Percentiles rank a stretch among this genome's conserved stretches.
Evolutionary conservation across 2,888 invertebrate species (phyloP).

Genomic region (Archaeoteleia sp.): DNA sequence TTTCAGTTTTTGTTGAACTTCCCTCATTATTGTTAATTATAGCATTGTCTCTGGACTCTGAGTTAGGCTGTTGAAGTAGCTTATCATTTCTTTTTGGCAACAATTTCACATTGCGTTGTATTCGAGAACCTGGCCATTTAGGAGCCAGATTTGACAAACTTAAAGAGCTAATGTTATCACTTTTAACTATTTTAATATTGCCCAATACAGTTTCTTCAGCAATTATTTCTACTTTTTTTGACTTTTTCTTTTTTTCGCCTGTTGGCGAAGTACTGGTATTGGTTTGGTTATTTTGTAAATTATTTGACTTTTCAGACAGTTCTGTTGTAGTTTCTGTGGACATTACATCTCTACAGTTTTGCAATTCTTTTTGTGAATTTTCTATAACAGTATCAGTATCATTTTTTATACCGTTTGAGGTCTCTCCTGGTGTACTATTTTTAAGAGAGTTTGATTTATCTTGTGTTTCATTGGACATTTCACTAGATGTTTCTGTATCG

Average conservation of each 20-base stretch:
- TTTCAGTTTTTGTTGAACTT: slow-evolving; percentile 22
- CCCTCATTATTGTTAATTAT: slow-evolving; percentile 35
- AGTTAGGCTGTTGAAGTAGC: slow-evolving; percentile 9
- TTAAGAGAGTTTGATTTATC: slow-evolving; percentile 7
- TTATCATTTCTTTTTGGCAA: slow-evolving; percentile 68
- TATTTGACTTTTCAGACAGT: slow-evolving; percentile 13
- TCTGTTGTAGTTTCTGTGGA: slow-evolving; percentile 12
- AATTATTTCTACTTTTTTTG: slow-evolving; percentile 64
- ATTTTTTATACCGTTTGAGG: slow-evolving; percentile 15
- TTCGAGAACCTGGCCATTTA: slow-evolving; percentile 67
- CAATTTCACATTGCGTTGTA: slow-evolving; percentile 70
- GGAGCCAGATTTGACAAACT: slow-evolving; percentile 32
- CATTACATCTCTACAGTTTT: slow-evolving; percentile 41
- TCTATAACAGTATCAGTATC: slow-evolving; percentile 9
- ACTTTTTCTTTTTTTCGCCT: slow-evolving; percentile 41
- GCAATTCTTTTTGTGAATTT: slow-evolving; percentile 38
- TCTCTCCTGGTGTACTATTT: slow-evolving; percentile 9
- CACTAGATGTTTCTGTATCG: too few species aligned
- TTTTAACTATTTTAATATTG: slow-evolving; percentile 63
- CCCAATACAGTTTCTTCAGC: slow-evolving; percentile 67
- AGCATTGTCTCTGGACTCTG: slow-evolving; percentile 43
- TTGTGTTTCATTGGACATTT: not conserved
- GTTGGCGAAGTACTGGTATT: slow-evolving; percentile 24
- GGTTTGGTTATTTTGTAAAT: slow-evolving; percentile 27
- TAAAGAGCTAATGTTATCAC: slow-evolving; percentile 4